These are phyloP conservation scores for Leptosomus discolor DNA, from an alignment of 2,113 vertebrate species.

Conservation along the genomic window DNA sequence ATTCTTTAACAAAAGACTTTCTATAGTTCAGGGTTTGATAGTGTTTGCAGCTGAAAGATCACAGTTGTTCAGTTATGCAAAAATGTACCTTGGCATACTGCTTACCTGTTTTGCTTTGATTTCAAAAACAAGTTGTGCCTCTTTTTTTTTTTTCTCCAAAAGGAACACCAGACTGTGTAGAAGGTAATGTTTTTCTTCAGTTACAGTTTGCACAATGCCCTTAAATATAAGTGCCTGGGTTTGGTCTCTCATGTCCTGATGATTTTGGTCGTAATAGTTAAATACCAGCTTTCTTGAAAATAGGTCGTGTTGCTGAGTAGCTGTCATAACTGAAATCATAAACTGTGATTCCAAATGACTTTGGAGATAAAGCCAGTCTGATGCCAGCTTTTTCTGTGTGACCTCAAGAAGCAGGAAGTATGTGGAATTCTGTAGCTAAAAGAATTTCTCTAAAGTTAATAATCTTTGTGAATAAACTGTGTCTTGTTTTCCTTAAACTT, in stretches of 20 bases:
- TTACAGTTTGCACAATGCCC: background rate
- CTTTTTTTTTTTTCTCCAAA: background rate
- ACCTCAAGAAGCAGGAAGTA: background rate
- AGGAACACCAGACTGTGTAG: background rate
- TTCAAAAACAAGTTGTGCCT: background rate
- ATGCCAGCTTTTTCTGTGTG: background rate
- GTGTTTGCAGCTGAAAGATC: background rate
- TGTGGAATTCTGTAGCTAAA: accelerated
- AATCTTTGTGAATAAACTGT: background rate
- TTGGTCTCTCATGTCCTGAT: background rate
- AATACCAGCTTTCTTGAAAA: background rate
- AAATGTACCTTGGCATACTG: background rate
- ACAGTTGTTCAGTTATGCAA: background rate
- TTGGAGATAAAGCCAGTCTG: background rate
- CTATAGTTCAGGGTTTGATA: background rate
- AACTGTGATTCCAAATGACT: background rate
- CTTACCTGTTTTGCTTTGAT: background rate
- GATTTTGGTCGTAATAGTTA: background rate
- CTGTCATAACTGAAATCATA: accelerated
- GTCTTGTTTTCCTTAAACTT: background rate
- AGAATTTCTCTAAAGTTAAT: background rate
- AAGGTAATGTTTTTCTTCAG: background rate
- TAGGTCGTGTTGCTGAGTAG: background rate
- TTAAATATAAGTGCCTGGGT: background rate
- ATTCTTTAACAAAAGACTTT: background rate